phyloP scores from a whole-genome alignment of 2,113 vertebrate species.

The Colistium nudipinnis region DNA sequence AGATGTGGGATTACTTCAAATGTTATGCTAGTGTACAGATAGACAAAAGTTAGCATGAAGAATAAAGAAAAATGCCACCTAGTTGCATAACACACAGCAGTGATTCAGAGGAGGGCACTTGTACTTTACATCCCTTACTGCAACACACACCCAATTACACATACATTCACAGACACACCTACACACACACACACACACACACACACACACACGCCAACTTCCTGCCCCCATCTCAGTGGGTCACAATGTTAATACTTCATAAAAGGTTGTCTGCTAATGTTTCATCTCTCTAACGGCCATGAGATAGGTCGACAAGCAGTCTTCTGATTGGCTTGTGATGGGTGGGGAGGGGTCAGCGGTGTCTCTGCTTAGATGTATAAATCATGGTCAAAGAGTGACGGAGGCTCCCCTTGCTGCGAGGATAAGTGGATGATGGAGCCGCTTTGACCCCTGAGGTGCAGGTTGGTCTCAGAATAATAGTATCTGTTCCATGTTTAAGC shows the following conservation, averaged over 20 bases:
- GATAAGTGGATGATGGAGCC: slow-evolving; percentile 48
- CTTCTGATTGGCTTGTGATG: slow-evolving; percentile 46
- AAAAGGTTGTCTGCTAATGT: slow-evolving; percentile 45
- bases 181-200: slow-evolving; percentile 6
- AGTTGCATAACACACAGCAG: slow-evolving; percentile 55
- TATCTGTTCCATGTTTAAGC: slow-evolving; percentile 69
- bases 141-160: too few relatives aligned
- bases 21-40: slow-evolving; percentile 33
- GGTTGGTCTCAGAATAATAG: slow-evolving; percentile 71
- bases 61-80: slow-evolving; percentile 38
- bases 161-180: background rate
- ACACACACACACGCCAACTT: slow-evolving; percentile 12
- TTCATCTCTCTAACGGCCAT: slow-evolving; percentile 46
- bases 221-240: slow-evolving; percentile 30
- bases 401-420: slow-evolving; percentile 26
- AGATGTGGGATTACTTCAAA: slow-evolving; percentile 45
- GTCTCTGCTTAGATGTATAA: slow-evolving; percentile 47
- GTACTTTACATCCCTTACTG: slow-evolving; percentile 31
- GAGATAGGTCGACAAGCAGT: slow-evolving; percentile 33
- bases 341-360: slow-evolving; percentile 1
- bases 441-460: slow-evolving; percentile 60
- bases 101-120: slow-evolving; percentile 38
- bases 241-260: slow-evolving; percentile 64
- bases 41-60: slow-evolving; percentile 54
- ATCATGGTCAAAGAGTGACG: slow-evolving; percentile 27